Evolutionary conservation across 2,888 invertebrate species (phyloP).

Genomic region (Luffia ferchaultella): DNA sequence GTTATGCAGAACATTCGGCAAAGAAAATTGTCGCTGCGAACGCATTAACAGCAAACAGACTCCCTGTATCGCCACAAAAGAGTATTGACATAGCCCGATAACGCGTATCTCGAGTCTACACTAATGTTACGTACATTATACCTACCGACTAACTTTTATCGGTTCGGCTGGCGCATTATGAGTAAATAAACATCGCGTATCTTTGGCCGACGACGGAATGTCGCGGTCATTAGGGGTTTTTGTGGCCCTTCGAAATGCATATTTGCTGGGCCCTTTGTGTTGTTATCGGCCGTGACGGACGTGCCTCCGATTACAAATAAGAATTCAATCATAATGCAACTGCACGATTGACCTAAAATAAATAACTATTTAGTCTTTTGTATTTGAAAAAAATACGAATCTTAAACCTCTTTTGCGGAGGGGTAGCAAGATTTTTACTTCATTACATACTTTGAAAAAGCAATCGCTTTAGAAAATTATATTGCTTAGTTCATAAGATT

Average conservation of each 20-base stretch:
- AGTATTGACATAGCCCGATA: conserved; percentile 60
- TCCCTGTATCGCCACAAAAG: conserved; percentile 58
- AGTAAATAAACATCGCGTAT: conserved; percentile 55
- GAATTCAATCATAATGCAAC: too few species aligned
- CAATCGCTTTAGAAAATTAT: too few species aligned
- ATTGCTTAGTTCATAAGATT: too few species aligned
- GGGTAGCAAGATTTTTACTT: too few species aligned
- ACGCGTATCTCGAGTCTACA: conserved; percentile 48
- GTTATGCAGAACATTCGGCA: conserved; percentile 44
- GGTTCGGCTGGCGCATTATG: conserved; percentile 52
- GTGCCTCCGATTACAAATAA: too few species aligned
- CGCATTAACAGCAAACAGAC: conserved; percentile 58
- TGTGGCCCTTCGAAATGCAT: background rate
- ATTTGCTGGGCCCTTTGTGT: conserved; percentile 1
- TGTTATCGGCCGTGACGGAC: background rate
- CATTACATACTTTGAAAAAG: too few species aligned
- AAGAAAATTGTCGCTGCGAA: conserved; percentile 47
- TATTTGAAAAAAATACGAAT: too few species aligned
- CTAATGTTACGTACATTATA: conserved; percentile 35
- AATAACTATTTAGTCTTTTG: too few species aligned
- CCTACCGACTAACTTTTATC: conserved; percentile 16
- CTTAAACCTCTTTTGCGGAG: too few species aligned
- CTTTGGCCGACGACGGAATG: conserved; percentile 9
- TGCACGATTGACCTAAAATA: too few species aligned
- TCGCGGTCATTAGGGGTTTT: background rate